Evolutionary conservation across 2,888 invertebrate species (phyloP), one percentile per base, ranked within the genome.

Genomic region (Phymatocera aterrima): DNA sequence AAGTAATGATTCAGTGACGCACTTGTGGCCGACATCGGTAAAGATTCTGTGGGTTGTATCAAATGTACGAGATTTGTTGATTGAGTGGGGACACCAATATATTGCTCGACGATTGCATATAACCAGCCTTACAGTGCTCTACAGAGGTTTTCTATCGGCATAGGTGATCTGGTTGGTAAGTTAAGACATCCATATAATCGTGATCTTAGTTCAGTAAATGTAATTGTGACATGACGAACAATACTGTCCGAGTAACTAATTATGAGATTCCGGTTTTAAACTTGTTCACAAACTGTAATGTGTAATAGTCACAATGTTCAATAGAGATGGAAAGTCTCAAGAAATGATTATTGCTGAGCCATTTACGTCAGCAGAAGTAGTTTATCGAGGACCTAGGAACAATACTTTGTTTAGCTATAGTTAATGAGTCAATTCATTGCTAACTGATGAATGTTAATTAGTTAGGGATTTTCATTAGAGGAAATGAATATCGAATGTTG

Each of bases 11-110:
- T 51, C 34, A n/a, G 34, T 24, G 51, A 51, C 72, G 72, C 72
- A 72, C 72, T 72, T 72, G 72, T 48, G 72, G 72, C 21, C 51
- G 21, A 51, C 18, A 51, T n/a, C 34, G 18, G 28, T 34, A 72
- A 72, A 72, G 21, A 72, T 34, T 51, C 51, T 51, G 72, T 51
- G 72, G 72, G 51, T 72, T 72, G 72, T 48, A 34, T 43, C 34
- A 21, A 43, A 21, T 48, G n/a, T 34, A 72, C 51, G 34, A 10
- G 51, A 31, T 48, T 34, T 12, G 8, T 28, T 8, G 51, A 18
- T 34, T 3, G 34, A 72, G 72, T 72, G 48, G 72, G 72, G 48
- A 72, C 31, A 51, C 31, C 5, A 15, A 34, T 68, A 43, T 34
- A 43, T 34, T 51, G 18, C 12, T 12, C 15, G 51, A 18, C 51